A percentile compares a stretch with the other conserved stretches of the same genome.
Conservation (phyloP, 1,140 invertebrate genomes). For the Yoshiicerus persimilis region DNA sequence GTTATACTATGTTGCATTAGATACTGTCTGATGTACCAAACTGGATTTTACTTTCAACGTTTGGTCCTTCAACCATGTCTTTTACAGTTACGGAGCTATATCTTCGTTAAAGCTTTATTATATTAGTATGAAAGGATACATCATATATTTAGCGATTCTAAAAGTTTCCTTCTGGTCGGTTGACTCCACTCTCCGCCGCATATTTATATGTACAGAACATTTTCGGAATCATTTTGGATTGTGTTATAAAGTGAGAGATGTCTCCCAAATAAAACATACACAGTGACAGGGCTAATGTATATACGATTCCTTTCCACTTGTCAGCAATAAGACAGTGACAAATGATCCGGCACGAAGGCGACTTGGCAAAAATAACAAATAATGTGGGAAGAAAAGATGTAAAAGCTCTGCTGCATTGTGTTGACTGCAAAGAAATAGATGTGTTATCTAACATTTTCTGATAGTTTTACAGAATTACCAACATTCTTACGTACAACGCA, state of each 20-base stretch:
- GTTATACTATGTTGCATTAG: too few species aligned
- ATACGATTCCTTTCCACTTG: background rate
- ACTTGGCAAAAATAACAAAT: background rate
- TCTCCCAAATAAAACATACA: background rate
- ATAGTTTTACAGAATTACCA: background rate
- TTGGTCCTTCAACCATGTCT: too few species aligned
- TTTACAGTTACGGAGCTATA: background rate
- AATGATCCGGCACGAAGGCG: background rate
- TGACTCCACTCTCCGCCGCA: too few species aligned
- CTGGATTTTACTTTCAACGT: too few species aligned
- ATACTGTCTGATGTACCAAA: too few species aligned
- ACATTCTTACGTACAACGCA: background rate
- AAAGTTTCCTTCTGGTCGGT: background rate
- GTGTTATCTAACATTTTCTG: background rate
- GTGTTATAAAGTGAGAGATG: constrained; percentile 7
- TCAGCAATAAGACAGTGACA: background rate
- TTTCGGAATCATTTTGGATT: background rate
- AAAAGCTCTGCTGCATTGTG: background rate
- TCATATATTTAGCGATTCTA: background rate
- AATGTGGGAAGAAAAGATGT: background rate
- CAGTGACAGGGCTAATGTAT: background rate
- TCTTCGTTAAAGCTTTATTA: background rate
- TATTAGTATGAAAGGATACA: background rate
- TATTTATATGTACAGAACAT: background rate
- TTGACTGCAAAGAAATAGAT: background rate